A percentile compares a stretch with the other conserved stretches of the same genome.
phyloP scores from a whole-genome alignment of 2,888 invertebrate genomes.

The Diarsia brunnea region DNA sequence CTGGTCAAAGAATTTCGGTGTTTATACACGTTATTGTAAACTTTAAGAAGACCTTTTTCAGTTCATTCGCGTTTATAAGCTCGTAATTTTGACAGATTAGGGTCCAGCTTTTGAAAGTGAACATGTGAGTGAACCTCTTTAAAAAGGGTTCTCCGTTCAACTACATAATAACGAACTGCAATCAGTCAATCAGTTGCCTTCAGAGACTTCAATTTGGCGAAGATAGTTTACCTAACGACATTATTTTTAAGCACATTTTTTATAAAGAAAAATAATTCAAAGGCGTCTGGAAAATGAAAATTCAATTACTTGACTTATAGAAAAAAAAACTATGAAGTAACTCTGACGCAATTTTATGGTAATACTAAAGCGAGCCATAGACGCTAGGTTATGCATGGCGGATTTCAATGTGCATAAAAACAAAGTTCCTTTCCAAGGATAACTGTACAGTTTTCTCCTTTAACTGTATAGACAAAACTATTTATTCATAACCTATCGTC shows the following conservation, averaged over 20 bases:
- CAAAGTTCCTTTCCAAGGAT: not conserved
- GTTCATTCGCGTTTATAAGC: not conserved
- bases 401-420: not conserved
- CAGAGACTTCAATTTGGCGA: not conserved
- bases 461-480: too few relatives aligned
- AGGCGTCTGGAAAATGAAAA: not conserved
- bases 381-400: not conserved
- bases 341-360: not conserved
- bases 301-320: not conserved
- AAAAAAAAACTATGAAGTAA: not conserved
- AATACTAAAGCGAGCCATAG: not conserved
- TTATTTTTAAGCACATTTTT: not conserved
- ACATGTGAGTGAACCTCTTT: not conserved
- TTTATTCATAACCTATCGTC: not conserved
- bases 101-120: not conserved
- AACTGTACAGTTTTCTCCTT: not conserved
- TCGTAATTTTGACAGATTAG: not conserved
- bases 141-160: not conserved
- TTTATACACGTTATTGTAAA: not conserved
- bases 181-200: conserved; percentile 3
- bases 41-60: not conserved
- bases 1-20: not conserved
- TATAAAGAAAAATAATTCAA: not conserved
- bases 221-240: not conserved
- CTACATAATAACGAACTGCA: not conserved